Percentiles rank a stretch among this genome's conserved stretches.
These are phyloP conservation scores for Trochalopteron elliotii DNA, from an alignment of 2,113 vertebrate genomes.

Conservation along the genomic window DNA sequence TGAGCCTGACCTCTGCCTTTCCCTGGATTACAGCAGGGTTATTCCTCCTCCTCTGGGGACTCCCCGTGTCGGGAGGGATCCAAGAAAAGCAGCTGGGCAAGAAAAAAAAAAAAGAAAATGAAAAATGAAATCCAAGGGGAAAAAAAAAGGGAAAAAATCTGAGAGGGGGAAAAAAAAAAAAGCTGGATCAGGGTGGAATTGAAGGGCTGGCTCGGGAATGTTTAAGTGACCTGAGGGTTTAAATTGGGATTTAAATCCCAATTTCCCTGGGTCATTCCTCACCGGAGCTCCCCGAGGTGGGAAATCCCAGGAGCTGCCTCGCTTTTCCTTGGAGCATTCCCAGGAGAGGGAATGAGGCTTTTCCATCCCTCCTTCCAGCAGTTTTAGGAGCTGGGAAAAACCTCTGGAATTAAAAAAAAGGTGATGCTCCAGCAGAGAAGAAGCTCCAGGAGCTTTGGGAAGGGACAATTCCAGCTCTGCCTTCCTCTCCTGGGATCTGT, in stretches of 20 bases:
- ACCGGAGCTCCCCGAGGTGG: neutral
- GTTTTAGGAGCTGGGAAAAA: neutral
- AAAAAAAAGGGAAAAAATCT: neutral
- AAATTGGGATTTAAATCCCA: neutral
- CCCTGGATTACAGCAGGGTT: neutral
- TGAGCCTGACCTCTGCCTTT: neutral
- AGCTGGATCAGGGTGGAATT: neutral
- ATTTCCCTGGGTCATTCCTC: neutral
- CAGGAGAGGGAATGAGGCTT: neutral
- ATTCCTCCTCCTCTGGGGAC: neutral
- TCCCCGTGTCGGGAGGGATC: rapidly evolving
- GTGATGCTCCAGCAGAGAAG: no score
- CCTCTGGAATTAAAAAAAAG: neutral
- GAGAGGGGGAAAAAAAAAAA: neutral
- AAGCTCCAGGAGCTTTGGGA: neutral
- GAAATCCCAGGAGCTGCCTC: neutral
- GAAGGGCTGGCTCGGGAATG: neutral
- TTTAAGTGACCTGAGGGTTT: neutral
- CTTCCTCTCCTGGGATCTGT: no score
- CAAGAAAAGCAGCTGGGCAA: neutral
- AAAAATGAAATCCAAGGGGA: neutral
- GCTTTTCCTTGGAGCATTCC: neutral
- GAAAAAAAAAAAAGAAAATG: rapidly evolving
- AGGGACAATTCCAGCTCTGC: neutral
- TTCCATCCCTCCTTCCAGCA: no score